Evolutionary conservation across 1,140 invertebrate species (phyloP).

Genomic region (Sinella curviseta): DNA sequence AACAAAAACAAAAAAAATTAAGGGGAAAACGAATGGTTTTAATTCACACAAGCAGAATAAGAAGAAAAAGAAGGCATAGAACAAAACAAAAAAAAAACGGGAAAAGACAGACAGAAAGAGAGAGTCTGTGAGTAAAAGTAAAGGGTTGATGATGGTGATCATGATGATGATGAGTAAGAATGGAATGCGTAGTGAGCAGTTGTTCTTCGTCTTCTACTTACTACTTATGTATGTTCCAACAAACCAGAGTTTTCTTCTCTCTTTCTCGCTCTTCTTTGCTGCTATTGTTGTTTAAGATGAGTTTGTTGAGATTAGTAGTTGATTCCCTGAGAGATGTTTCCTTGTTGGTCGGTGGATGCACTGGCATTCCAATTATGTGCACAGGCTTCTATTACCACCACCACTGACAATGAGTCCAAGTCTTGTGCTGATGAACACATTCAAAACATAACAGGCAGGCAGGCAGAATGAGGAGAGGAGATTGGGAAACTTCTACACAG

Average conservation of each 20-base stretch:
- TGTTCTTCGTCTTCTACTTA: no score
- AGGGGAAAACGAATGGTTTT: background rate
- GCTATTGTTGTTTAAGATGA: no score
- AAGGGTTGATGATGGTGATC: no score
- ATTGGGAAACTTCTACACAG: no score
- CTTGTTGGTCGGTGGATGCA: background rate
- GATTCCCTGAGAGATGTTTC: background rate
- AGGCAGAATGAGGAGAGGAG: no score
- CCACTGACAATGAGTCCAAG: background rate
- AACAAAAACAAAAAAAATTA: background rate
- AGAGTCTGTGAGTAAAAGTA: no score
- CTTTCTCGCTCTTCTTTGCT: no score
- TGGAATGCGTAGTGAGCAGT: no score
- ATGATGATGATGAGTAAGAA: no score
- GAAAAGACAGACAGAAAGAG: background rate
- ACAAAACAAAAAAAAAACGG: background rate
- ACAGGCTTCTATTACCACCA: background rate
- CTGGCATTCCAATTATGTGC: constrained; percentile 6
- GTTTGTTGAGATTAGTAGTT: constrained; percentile 3
- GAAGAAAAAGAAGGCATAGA: background rate
- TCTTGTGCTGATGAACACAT: background rate
- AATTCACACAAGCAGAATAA: background rate
- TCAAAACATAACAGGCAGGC: no score
- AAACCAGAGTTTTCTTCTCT: no score
- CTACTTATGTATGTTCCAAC: no score